A percentile compares a stretch with the other conserved stretches of the same genome.
These are phyloP conservation scores for Mycalesis mineus DNA, from an alignment of 2,888 invertebrate genomes.

Conservation along the genomic window DNA sequence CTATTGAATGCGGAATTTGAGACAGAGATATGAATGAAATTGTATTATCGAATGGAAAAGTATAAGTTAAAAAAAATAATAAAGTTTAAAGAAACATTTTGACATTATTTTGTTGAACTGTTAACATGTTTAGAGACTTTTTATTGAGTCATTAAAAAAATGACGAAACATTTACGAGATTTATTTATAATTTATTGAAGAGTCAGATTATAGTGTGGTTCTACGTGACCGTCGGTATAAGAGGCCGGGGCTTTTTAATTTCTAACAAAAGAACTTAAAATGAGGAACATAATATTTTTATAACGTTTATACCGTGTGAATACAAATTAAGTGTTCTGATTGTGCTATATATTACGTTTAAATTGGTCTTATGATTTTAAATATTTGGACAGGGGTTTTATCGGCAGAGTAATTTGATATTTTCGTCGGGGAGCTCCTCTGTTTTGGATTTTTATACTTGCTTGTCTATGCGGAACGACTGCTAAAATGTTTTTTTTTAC, in stretches of 20 bases:
- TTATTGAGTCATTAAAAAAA: slow-evolving; percentile 35
- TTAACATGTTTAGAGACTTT: slow-evolving; percentile 12
- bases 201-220: slow-evolving; percentile 62
- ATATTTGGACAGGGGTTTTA: slow-evolving; percentile 76
- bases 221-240: slow-evolving; percentile 64
- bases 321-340: slow-evolving; percentile 68
- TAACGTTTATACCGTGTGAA: slow-evolving; percentile 60
- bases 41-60: neutral
- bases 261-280: slow-evolving; percentile 69
- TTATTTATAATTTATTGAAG: slow-evolving; percentile 64
- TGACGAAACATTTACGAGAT: slow-evolving; percentile 42
- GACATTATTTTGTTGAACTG: neutral
- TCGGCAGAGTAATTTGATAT: slow-evolving; percentile 72
- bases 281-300: slow-evolving; percentile 68
- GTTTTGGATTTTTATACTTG: slow-evolving; percentile 66
- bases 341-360: slow-evolving; percentile 72
- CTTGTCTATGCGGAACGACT: slow-evolving; percentile 70
- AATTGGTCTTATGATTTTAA: slow-evolving; percentile 74
- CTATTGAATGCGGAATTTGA: neutral
- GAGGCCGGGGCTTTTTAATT: slow-evolving; percentile 61
- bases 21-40: neutral
- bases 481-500: slow-evolving; percentile 41
- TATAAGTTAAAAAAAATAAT: too few relatives aligned
- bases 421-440: slow-evolving; percentile 59
- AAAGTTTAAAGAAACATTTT: too few relatives aligned